These are phyloP conservation scores for Caenorhabditis wallacei DNA, from an alignment of 2,888 invertebrate species.

Conservation along the genomic window DNA sequence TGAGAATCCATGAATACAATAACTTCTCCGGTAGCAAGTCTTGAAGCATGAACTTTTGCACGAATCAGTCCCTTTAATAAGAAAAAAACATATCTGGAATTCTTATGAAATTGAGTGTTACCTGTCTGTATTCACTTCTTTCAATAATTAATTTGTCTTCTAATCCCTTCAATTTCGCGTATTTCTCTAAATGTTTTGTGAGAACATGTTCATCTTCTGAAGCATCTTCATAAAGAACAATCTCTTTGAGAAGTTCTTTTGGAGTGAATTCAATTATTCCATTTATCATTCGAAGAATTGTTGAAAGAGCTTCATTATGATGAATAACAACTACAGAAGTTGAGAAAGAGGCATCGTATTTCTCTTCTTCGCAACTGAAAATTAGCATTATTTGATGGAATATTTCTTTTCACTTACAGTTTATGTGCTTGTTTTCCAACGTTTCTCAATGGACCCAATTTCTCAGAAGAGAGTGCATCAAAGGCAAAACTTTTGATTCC, in stretches of 20 bases:
- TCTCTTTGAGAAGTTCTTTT: constrained; percentile 78
- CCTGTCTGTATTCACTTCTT: constrained; percentile 71
- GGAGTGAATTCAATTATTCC: constrained; percentile 77
- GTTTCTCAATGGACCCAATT: constrained; percentile 89
- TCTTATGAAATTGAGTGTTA: neutral
- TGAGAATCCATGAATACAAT: constrained; percentile 98
- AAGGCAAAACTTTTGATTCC: constrained; percentile 94
- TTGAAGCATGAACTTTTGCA: constrained; percentile 87
- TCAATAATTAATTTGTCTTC: constrained; percentile 66
- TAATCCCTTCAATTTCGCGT: constrained; percentile 69
- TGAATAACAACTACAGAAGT: constrained; percentile 93
- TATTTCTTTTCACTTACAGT: constrained; percentile 85
- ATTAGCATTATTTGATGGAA: neutral
- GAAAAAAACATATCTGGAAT: too few relatives aligned
- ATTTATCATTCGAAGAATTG: constrained; percentile 88
- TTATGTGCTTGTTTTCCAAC: constrained; percentile 93
- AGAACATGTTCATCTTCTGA: constrained; percentile 75
- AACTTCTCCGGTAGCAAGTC: constrained; percentile 93
- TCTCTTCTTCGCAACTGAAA: constrained; percentile 74
- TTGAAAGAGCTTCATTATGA: constrained; percentile 99
- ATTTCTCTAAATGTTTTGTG: constrained; percentile 71
- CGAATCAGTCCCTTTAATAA: constrained; percentile 62
- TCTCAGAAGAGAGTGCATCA: constrained; percentile 92
- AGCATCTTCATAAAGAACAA: constrained; percentile 83
- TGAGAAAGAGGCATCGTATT: constrained; percentile 68